Evolutionary conservation across 2,113 vertebrate species (phyloP), one percentile per base, ranked within the genome.

Genomic region (Mionectes macconnelli): DNA sequence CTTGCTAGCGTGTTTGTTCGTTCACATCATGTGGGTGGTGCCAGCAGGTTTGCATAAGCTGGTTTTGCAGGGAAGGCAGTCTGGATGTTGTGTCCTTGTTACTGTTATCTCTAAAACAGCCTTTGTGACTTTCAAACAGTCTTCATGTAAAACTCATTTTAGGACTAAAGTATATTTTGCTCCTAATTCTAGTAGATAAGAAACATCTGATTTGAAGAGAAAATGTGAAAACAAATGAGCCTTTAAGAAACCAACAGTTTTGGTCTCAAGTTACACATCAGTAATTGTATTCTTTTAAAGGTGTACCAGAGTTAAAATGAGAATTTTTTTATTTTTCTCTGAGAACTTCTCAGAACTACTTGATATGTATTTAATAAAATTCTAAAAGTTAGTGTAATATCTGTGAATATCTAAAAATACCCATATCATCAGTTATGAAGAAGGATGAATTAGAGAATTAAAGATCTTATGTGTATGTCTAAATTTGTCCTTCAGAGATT

Each of bases 401-500:
- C 23, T 94, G 14, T 72, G 28, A 73, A 75, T 75, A 78, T 35
- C 49, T 52, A 92, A 91, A 78, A 87, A 87, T 87, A 84, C 27
- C 77, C 49, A 33, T 69, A 37, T 40, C 35, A 69, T 72, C 80
- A 75, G 11, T 28, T 78, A 60, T 11, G 8, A 60, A 77, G 63
- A 67, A 95, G 12, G 11, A 89, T 83, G 27, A 66, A 84, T 53
- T 49, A 76, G 31, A 89, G 24, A 63, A 86, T 77, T 81, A 50
- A 87, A 74, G 12, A 66, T 25, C 31, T 62, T 74, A 63, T 3
- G 4, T 33, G 8, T 57, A n/a, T 31, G 10, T 57, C 84, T 81
- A 87, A 78, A 87, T 69, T 84, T 89, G 74, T 89, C 81, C 53
- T 95, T 94, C 87, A 78, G n/a, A 79, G 33, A 75, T 73, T 94